Base-by-base conservation (phyloP, 2,888 invertebrate genomes). In the Magallana nippona region DNA sequence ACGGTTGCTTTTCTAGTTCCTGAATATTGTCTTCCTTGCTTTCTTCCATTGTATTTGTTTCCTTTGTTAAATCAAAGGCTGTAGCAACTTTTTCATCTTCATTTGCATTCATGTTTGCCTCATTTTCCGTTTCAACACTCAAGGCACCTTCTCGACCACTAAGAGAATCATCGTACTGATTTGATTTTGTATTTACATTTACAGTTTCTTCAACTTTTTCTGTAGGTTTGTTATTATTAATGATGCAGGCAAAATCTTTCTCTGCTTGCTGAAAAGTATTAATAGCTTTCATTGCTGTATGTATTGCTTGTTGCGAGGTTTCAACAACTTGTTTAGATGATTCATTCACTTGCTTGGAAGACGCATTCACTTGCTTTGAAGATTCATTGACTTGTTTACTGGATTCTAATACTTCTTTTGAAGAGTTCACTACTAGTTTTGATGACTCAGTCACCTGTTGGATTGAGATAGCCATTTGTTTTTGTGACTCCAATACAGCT, bases 381-480 rank as follows among this genome's bases (percentile, higher is more conserved):
- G 82, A 82, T 55, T 55, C 56, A 71, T 82, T 82, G 15, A 82
- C 82, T 71, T 82, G 82, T 55, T 82, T 82, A 22, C 82, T 82
- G 13, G 82, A 82, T 55, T 82, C 82, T 19, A 82, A 55, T 55
- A 82, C 82, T 82, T 82, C 82, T 71, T 82, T 82, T 27, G 82
- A 82, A n/a, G 82, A 82, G 19, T 58, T 71, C 5, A 82, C 60
- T 5, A 82, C 82, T n/a, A 82, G 63, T 22, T 55, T 82, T 22
- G 60, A 60, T 10, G 82, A 82, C 10, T 82, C 63, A 22, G 82
- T 71, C 1, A 82, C 82, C 27, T 82, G 82, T n/a, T 82, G 17
- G 56, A 63, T 71, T n/a, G 82, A 82, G 10, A 60, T 63, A 19
- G 82, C 82, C 82, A 82, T 82, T 60, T 82, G 82, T 44, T 55